Base-by-base conservation (phyloP, 2,113 vertebrate genomes). In the Daphoenositta chrysoptera region DNA sequence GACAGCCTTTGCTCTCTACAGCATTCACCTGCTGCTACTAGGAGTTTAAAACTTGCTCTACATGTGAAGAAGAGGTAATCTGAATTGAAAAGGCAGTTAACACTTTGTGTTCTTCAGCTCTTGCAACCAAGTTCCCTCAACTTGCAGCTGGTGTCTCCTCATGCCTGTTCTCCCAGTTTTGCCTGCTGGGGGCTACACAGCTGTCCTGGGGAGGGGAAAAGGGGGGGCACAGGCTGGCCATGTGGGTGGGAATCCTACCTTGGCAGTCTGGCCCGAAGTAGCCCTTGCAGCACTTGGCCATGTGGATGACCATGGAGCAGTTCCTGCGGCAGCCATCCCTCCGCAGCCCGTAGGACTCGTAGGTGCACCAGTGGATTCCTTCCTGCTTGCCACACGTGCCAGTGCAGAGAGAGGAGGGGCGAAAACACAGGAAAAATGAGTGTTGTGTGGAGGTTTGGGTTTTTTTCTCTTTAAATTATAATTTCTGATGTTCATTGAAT, bases 241-340 rank as follows among this genome's bases (percentile, higher is more conserved):
- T 0, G 2, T 7, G 44, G 27, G 22, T n/a, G 22, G 31, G 27
- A 15, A 5, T 82, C 97, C 95, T 97, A 99, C 99, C 99, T 94
- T 98, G 98, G 90, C 99, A 99, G 94, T 99, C 98, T 16, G 97
- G 98, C 70, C 99, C 99, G 2, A 98, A 99, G 97, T 98, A 99
- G 72, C 99, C 98, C 56, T 80, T 97, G 79, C 99, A 99, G 96
- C 99, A 99, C 66, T 93, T 98, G 23, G 98, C 76, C 1, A 97
- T n/a, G 96, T 97, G 98, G 69, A 99, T 51, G 64, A 96, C 94
- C 96, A 98, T 21, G 28, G 95, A 83, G 73, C 99, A 99, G 57
- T 97, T 65, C 18, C 96, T 85, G 7, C 83, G 98, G 86, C 99
- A 99, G 35, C 99, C 99, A 5, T 95, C 57, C 81, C 98, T 65